A percentile compares a stretch with the other conserved stretches of the same genome.
phyloP scores from a whole-genome alignment of 23 tunicate genomes.

The Trididemnum clinides region DNA sequence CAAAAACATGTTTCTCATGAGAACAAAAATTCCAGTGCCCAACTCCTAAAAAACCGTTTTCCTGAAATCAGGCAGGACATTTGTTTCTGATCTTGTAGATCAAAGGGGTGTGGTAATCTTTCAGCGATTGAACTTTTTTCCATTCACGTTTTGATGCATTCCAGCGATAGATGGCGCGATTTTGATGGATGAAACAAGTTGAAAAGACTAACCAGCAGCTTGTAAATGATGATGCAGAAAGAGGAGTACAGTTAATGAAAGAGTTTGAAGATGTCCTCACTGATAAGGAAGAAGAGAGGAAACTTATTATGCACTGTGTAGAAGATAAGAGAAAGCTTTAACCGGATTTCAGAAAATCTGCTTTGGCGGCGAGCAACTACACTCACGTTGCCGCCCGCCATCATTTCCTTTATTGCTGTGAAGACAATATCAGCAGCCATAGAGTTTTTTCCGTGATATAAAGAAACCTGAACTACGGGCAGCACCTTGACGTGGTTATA shows the following conservation, averaged over 20 bases:
- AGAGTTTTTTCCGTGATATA: no score
- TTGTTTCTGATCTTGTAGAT: constrained; percentile 3
- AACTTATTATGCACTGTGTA: background rate
- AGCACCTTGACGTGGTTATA: no score
- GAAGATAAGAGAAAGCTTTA: no score
- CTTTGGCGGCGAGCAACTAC: no score
- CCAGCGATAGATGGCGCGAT: background rate
- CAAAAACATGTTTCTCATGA: background rate
- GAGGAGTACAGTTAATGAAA: no score
- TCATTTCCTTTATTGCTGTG: no score
- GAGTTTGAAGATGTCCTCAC: no score
- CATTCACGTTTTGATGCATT: background rate
- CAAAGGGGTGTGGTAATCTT: background rate
- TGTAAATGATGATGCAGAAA: background rate
- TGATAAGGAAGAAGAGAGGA: background rate
- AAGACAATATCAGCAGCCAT: no score
- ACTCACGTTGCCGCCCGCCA: no score
- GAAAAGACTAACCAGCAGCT: background rate
- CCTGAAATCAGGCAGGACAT: background rate
- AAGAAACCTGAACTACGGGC: no score
- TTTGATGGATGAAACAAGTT: background rate
- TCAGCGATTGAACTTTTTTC: background rate
- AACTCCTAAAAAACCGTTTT: background rate
- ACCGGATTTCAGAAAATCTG: no score
- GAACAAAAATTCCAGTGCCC: background rate